phyloP scores from a whole-genome alignment of 2,113 vertebrate genomes.

The Chrysochloris asiatica region DNA sequence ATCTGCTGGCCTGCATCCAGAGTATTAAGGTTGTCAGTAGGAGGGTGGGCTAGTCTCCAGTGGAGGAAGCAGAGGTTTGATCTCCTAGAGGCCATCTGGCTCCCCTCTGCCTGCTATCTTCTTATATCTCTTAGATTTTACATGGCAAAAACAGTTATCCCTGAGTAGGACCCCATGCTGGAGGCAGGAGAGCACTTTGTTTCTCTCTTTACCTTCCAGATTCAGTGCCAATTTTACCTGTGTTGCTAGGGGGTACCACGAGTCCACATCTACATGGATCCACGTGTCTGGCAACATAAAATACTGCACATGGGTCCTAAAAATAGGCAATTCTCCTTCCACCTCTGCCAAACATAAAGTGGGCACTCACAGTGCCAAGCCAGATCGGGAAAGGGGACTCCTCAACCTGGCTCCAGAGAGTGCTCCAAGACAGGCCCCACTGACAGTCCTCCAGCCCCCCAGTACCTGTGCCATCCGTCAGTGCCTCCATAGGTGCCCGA shows the following conservation, averaged over 20 bases:
- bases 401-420: background rate
- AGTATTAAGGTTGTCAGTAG: background rate
- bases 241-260: background rate
- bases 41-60: background rate
- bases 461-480: conserved; percentile 91
- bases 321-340: background rate
- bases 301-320: background rate
- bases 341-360: conserved; percentile 5
- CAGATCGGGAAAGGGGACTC: background rate
- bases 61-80: background rate
- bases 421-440: background rate
- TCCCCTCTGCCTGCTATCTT: background rate
- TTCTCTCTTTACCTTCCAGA: background rate
- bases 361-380: background rate
- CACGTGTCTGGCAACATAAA: no score
- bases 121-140: background rate
- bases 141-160: background rate
- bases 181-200: background rate
- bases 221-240: background rate
- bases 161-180: background rate
- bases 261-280: background rate
- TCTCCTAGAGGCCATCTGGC: background rate
- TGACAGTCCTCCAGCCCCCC: background rate
- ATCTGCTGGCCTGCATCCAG: background rate
- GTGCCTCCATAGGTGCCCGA: conserved; percentile 87